Evolutionary conservation across 2,797 vertebrate genomes (phyloP), one percentile per base, ranked within the genome.

Genomic region (Acanthopagrus latus): DNA sequence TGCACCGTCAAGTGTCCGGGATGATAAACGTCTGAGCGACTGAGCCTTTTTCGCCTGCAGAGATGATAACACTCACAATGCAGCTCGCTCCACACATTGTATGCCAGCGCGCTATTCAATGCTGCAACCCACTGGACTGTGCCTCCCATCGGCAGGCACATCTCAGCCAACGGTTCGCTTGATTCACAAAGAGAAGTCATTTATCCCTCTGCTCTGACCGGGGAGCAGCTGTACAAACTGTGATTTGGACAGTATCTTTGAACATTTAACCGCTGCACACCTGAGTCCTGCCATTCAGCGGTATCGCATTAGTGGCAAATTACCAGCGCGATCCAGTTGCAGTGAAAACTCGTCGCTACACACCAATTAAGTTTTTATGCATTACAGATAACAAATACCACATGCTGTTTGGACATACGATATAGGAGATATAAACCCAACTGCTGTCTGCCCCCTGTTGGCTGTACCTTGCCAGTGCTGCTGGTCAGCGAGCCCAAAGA

Each of bases 401-500:
- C 23, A 23, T 8, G n/a, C n/a, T 9, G 44, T 21, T 74, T 47
- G 55, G 52, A 43, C 9, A 18, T 7, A 12, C 0, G 1, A 2
- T 18, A 10, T 0, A 74, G n/a, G 23, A 47, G 23, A 41, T 5
- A 9, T 27, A 66, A 89, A 64, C 17, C 27, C 67, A 76, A 67
- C 70, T 50, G 52, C 51, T 41, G 76, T 52, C 81, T 88, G 92
- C 89, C 93, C 88, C 87, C 93, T 92, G 83, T 63, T 92, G 91
- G 79, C 52, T 60, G 81, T 95, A 99, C 98, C 97, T 99, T 99
- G 91, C 96, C 95, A 0, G 95, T 96, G 95, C 91, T 95, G 88
- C 94, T 98, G 87, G 95, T 97, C 86, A 99, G 94, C 3, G 96
- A 96, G 23, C 95, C 95, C 52, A 98, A 64, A 27, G 98, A 99